Base-by-base conservation (phyloP, 2,888 invertebrate genomes). In the Meta bourneti region DNA sequence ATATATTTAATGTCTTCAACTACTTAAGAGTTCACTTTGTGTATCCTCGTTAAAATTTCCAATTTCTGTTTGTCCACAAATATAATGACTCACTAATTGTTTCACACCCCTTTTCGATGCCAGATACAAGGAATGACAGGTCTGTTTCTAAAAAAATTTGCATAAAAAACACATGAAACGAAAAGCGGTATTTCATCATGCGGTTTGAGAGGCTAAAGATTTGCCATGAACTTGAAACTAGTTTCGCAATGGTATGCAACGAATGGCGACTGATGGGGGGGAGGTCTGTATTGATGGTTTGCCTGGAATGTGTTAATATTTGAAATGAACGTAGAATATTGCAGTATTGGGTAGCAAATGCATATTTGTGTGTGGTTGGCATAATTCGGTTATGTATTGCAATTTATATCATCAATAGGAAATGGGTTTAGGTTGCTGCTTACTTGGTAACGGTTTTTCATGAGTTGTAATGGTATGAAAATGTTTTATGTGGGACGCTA, bases 141-240 rank as follows among this genome's bases (percentile, higher is more conserved):
- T n/a, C 34, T 34, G 34, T 34, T 4, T 34, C 34, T 34, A 34
- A 4, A 34, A 34, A 1, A 34, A 34, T 34, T 34, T 34, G 34
- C 34, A 34, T 34, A 34, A 34, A 34, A 34, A 77, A 77, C 13
- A 34, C 49, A 77, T 77, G 77, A n/a, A n/a, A 49, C 48, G 34
- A 51, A 49, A 49, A 34, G 48, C 77, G 48, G n/a, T 6, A 49
- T 77, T 77, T 49, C 77, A 49, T 48, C 48, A 48, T 77, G 77
- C 16, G 77, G 77, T 77, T 49, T 77, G 48, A 69, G 34, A 79
- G 61, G 16, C 20, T 34, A 19, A 78, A 13, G 61, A 61, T 79
- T 79, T 16, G 20, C 61, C 79, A 61, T 79, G 79, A 79, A 79
- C 79, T 61, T 61, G 79, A 79, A 79, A 34, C 61, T 61, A 48